A percentile compares a stretch with the other conserved stretches of the same genome.
Evolutionary conservation across 2,797 vertebrate species (phyloP).

Genomic region (Poecile montanus): DNA sequence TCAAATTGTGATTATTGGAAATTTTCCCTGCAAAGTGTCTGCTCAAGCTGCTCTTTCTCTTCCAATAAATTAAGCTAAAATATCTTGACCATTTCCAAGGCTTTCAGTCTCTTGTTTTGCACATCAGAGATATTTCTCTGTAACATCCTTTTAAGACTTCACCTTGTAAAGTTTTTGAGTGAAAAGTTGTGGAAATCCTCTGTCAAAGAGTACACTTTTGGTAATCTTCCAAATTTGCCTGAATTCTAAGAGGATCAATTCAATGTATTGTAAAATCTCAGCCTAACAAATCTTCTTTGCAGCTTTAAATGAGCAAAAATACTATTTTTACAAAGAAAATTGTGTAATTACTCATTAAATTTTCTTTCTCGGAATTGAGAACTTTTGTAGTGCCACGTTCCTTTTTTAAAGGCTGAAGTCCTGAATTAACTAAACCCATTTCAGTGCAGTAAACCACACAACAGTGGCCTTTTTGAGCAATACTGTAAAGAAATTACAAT

Average conservation of each 20-base stretch:
- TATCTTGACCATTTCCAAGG: not conserved
- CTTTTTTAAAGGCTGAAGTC: not conserved
- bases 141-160: not conserved
- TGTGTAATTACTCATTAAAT: not conserved
- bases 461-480: not conserved
- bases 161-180: not conserved
- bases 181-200: not conserved
- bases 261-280: not conserved
- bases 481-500: not conserved
- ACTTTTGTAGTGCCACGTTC: fast-evolving
- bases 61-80: not conserved
- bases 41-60: not conserved
- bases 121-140: not conserved
- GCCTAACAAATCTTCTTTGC: not conserved
- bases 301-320: not conserved
- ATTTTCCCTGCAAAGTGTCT: not conserved
- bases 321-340: not conserved
- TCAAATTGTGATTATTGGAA: not conserved
- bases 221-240: not conserved
- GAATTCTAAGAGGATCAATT: not conserved
- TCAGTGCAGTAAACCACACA: not conserved
- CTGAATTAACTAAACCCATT: not conserved
- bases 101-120: not conserved
- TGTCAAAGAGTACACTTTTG: not conserved
- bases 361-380: not conserved